These are phyloP conservation scores for Copidosoma floridanum DNA, from an alignment of 1,140 invertebrate species.

Conservation along the genomic window DNA sequence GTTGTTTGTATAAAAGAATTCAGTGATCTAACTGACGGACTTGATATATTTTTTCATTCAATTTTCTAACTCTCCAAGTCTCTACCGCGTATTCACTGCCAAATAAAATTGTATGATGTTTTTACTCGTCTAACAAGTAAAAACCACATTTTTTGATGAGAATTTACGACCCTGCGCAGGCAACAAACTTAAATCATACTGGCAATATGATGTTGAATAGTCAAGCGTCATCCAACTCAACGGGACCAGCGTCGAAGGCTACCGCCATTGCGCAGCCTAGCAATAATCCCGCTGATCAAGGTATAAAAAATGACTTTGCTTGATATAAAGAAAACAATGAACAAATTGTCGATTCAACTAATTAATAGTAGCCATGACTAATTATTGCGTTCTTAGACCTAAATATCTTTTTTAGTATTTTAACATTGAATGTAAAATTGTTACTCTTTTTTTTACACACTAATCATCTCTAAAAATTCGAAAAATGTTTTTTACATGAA, in stretches of 20 bases:
- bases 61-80: too few relatives aligned
- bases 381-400: conserved; percentile 24
- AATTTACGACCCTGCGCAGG: too few relatives aligned
- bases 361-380: conserved; percentile 26
- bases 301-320: conserved; percentile 37
- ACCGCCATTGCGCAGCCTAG: conserved; percentile 47
- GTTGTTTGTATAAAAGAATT: too few relatives aligned
- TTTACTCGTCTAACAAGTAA: too few relatives aligned
- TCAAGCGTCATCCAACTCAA: conserved; percentile 45
- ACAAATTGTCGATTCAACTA: conserved; percentile 23
- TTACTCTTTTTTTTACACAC: background rate
- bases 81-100: too few relatives aligned
- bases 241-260: conserved; percentile 48
- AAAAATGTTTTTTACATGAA: background rate
- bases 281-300: conserved; percentile 51
- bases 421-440: conserved; percentile 21
- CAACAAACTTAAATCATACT: conserved; percentile 51
- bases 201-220: conserved; percentile 52
- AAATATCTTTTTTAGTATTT: conserved; percentile 17
- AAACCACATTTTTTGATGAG: too few relatives aligned
- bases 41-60: too few relatives aligned
- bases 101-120: too few relatives aligned
- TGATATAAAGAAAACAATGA: conserved; percentile 22
- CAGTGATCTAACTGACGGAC: too few relatives aligned
- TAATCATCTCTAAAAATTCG: conserved; percentile 6